A percentile compares a stretch with the other conserved stretches of the same genome.
phyloP scores from a whole-genome alignment of 1,140 invertebrate species.

The Aleiodes sp. region DNA sequence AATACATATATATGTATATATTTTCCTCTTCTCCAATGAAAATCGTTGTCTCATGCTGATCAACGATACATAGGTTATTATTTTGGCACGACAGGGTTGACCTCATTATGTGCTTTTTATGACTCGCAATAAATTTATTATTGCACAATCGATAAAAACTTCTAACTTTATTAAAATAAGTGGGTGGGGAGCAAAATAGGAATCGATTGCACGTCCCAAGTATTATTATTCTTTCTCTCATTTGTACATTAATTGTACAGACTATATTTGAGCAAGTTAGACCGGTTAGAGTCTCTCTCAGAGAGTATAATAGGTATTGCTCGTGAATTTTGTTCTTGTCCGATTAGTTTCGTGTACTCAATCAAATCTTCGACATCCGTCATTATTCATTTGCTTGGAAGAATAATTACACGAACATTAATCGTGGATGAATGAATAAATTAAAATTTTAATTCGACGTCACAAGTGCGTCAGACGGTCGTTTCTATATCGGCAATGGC shows the following conservation, averaged over 20 bases:
- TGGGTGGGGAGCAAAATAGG: not conserved
- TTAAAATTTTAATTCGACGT: not conserved
- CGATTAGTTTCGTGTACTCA: too few species aligned
- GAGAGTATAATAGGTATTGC: not conserved
- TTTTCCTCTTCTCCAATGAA: too few species aligned
- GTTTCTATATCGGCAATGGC: constrained; percentile 72
- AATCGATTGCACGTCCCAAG: not conserved
- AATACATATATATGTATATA: too few species aligned
- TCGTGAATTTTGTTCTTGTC: too few species aligned
- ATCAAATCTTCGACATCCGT: too few species aligned
- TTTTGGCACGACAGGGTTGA: constrained; percentile 1
- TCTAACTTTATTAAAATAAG: constrained; percentile 2
- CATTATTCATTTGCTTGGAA: not conserved
- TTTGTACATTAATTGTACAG: constrained; percentile 13
- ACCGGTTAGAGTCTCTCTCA: not conserved
- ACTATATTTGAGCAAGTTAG: constrained; percentile 6
- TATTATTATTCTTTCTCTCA: not conserved
- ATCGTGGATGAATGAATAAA: too few species aligned
- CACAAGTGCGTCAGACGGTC: constrained; percentile 65
- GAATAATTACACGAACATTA: not conserved
- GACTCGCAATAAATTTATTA: not conserved
- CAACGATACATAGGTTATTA: not conserved
- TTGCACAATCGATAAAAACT: not conserved
- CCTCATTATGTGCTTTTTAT: too few species aligned
- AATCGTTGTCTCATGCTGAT: not conserved